These are phyloP conservation scores for Potamilus streckersoni DNA, from an alignment of 1,140 invertebrate species.

Conservation along the genomic window DNA sequence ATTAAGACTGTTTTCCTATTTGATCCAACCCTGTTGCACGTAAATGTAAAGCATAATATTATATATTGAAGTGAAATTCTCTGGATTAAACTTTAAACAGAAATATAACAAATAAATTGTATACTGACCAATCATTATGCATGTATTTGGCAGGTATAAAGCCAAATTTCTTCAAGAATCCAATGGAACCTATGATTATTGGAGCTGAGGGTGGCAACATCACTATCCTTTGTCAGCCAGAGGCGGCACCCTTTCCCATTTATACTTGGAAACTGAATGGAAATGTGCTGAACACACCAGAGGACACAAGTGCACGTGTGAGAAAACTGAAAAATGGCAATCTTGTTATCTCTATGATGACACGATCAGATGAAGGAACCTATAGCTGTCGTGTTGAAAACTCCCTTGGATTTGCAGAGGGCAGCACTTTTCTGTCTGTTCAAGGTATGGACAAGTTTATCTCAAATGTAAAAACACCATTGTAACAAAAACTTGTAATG, in stretches of 20 bases:
- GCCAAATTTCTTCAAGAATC: slow-evolving; percentile 90
- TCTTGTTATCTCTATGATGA: slow-evolving; percentile 53
- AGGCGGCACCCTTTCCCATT: slow-evolving; percentile 89
- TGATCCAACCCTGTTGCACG: too few relatives aligned
- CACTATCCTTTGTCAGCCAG: slow-evolving; percentile 91
- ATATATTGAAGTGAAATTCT: too few relatives aligned
- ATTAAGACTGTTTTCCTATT: too few relatives aligned
- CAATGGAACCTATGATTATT: slow-evolving; percentile 86
- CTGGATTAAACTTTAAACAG: too few relatives aligned
- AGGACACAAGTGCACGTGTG: slow-evolving; percentile 31
- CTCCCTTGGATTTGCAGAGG: slow-evolving; percentile 34
- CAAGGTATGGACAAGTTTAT: slow-evolving; percentile 36
- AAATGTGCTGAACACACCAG: slow-evolving; percentile 75
- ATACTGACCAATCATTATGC: too few relatives aligned
- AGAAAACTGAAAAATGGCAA: slow-evolving; percentile 53
- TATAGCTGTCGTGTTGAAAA: slow-evolving; percentile 66
- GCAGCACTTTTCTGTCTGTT: slow-evolving; percentile 33
- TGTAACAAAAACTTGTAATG: slow-evolving; percentile 28
- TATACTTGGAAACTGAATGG: slow-evolving; percentile 94
- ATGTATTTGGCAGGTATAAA: slow-evolving; percentile 75
- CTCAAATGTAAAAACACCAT: slow-evolving; percentile 16
- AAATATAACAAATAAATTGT: too few relatives aligned
- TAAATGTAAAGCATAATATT: too few relatives aligned
- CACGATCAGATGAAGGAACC: slow-evolving; percentile 55
- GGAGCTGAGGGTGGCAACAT: slow-evolving; percentile 91